Evolutionary conservation across 2,113 vertebrate genomes (phyloP), one percentile per base, ranked within the genome.

Genomic region (Catharus bicknelli): DNA sequence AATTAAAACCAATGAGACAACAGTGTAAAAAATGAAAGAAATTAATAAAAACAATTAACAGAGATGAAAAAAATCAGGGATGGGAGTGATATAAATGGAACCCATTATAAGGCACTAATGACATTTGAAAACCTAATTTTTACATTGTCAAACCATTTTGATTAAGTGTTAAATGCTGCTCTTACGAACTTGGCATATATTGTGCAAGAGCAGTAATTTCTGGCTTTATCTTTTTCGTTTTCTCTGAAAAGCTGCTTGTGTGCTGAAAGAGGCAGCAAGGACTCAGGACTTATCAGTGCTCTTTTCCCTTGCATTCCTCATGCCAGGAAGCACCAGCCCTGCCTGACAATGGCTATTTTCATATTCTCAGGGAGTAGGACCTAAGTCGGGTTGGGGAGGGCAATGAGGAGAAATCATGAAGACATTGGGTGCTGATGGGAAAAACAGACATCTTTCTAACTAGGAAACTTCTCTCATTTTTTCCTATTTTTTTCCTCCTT

Each of bases 21-120:
- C 96, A 96, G 94, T 86, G 92, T 98, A 97, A 97, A 96, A 97
- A 98, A 97, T 97, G 96, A 95, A 97, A 96, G 95, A 90, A 97
- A 83, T 69, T 38, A 95, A 94, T 97, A 87, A 97, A 97, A 97
- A 97, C 95, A 97, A 98, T 98, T 98, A 98, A 83, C 86, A 76
- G 92, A 96, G 93, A 95, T 53, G 94, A 96, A 94, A 95, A 95
- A 89, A 96, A 93, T 9, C 54, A 83, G 95, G 91, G 95, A 95
- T 90, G 94, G 72, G 95, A 91, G 29, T n/a, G 45, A 95, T 97
- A 97, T 96, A 97, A 98, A 98, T 97, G 96, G 96, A 97, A 83
- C 94, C 76, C 68, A 97, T 98, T 97, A 97, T 95, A 87, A 94
- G 92, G 91, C 95, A 90, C 96, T 98, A 98, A 98, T 97, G 97